phyloP scores from a whole-genome alignment of 2,113 vertebrate species.

The Heteronetta atricapilla region DNA sequence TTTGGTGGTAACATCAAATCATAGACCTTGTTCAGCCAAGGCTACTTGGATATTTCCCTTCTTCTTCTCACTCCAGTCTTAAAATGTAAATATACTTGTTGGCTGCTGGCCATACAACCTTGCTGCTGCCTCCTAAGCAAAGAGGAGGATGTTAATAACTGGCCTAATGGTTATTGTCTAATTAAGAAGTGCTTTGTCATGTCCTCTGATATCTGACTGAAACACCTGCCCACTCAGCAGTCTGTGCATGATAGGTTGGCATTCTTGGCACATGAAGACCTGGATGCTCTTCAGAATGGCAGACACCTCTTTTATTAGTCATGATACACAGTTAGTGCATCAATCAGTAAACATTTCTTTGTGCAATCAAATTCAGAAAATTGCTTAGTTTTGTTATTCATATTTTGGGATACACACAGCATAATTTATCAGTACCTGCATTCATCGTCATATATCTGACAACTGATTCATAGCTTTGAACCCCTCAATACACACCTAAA shows the following conservation, averaged over 20 bases:
- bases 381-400: neutral
- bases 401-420: neutral
- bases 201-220: neutral
- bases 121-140: neutral
- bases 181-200: neutral
- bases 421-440: neutral
- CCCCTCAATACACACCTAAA: neutral
- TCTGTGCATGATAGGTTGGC: neutral
- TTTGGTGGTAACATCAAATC: neutral
- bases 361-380: neutral
- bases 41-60: neutral
- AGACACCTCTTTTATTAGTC: neutral
- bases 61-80: neutral
- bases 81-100: neutral
- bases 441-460: neutral
- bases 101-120: neutral
- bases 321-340: neutral
- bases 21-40: neutral
- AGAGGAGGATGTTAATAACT: neutral
- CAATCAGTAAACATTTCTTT: neutral
- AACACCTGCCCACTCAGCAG: neutral
- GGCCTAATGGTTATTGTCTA: neutral
- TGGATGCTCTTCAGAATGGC: neutral
- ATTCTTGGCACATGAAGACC: neutral
- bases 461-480: neutral